Evolutionary conservation across 2,797 vertebrate genomes (phyloP), one percentile per base, ranked within the genome.

Genomic region (Galagoides demidoff): DNA sequence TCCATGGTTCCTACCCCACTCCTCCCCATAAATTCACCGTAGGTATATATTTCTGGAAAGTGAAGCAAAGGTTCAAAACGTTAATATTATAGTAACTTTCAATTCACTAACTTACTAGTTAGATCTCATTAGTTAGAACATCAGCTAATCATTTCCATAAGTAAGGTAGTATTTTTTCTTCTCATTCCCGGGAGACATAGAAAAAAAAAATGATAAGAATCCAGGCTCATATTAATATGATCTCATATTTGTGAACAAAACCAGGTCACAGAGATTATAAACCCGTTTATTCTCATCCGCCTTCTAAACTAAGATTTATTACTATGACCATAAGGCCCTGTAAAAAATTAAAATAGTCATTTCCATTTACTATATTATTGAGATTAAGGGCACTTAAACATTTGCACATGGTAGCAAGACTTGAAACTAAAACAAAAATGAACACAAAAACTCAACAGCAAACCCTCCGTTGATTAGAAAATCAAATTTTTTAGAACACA

Each of bases 381-480:
- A 84, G n/a, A 13, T 92, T 92, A 91, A 64, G 19, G 49, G 14
- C 63, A 5, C 7, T 93, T 74, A 45, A n/a, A 66, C 10, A 57
- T 83, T 73, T 64, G 14, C 31, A 77, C 83, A 89, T 29, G 39
- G 87, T 88, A 52, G 12, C 31, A 84, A 86, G 19, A 81, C 14
- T 76, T 81, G 14, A 95, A 86, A 73, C 19, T 29, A 86, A 95
- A 94, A 52, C 27, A 89, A 88, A 96, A 96, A 63, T 22, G 4
- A 92, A 95, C 85, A 78, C 12, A 74, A 74, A 59, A 88, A 27
- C 4, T 25, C 49, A 92, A 73, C 31, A 64, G 95, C 57, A 83
- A 86, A 31, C 2, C 55, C 5, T 34, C 2, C 39, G n/a, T 76
- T 94, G 85, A 83, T 89, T 92, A 79, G 79, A 64, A 95, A 89